phyloP scores from a whole-genome alignment of 2,113 vertebrate genomes.

The Crotalus horridus region DNA sequence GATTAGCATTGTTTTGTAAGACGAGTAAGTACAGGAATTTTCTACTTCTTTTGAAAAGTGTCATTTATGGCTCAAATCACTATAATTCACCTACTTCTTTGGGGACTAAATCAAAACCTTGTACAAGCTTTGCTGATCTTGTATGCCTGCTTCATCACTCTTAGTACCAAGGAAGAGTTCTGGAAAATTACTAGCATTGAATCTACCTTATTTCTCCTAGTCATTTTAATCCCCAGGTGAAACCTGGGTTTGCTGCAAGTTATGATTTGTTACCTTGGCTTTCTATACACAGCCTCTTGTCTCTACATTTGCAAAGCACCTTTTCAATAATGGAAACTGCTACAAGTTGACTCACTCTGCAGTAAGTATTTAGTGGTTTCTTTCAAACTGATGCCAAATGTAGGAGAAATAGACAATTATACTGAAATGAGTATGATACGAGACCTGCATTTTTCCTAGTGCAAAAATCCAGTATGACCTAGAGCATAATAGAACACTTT shows the following conservation, averaged over 20 bases:
- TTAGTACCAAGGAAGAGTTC: background rate
- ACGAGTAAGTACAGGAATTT: background rate
- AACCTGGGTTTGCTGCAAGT: background rate
- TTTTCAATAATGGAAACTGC: background rate
- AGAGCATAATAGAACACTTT: background rate
- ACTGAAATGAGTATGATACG: background rate
- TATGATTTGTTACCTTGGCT: background rate
- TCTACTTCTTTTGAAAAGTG: background rate
- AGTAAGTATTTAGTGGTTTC: background rate
- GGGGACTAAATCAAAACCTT: background rate
- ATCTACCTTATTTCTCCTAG: background rate
- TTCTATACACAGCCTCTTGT: background rate
- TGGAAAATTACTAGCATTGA: background rate
- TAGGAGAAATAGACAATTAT: background rate
- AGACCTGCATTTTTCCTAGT: background rate
- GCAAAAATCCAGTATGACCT: background rate
- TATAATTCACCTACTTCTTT: background rate
- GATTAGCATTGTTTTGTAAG: background rate
- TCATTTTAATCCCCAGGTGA: background rate
- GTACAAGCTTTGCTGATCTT: background rate
- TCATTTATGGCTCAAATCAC: background rate
- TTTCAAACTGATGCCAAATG: background rate
- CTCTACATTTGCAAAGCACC: background rate
- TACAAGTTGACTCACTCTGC: background rate
- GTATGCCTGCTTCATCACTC: background rate